Conservation (phyloP, 2,113 vertebrate genomes). For the Helogale parvula region DNA sequence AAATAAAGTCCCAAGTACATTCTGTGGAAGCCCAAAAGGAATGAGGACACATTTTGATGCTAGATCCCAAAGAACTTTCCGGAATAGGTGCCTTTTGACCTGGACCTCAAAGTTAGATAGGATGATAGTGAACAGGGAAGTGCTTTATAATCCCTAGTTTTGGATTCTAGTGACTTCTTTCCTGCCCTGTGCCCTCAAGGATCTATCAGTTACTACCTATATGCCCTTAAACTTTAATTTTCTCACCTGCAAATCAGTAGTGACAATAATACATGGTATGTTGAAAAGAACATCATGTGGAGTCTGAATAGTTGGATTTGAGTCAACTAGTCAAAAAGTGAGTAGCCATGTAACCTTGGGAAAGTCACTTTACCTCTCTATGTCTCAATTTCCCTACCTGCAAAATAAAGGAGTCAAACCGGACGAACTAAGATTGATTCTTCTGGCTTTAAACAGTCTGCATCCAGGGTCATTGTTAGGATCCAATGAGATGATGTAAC, state of each 20-base stretch:
- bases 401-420: slow-evolving; percentile 32
- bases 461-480: neutral
- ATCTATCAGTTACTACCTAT: neutral
- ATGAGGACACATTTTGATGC: slow-evolving; percentile 20
- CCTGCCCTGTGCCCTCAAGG: neutral
- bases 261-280: neutral
- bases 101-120: slow-evolving; percentile 22
- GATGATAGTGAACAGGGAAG: neutral
- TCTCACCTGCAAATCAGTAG: neutral
- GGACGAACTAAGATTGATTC: neutral
- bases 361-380: neutral
- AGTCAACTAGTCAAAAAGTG: neutral
- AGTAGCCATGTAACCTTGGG: neutral
- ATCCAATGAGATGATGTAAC: neutral
- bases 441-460: slow-evolving; percentile 18
- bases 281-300: neutral
- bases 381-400: neutral
- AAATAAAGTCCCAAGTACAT: slow-evolving; percentile 21
- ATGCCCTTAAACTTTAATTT: neutral
- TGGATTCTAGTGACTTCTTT: neutral
- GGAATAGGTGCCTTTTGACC: neutral
- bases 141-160: neutral
- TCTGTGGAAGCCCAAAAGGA: neutral
- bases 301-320: slow-evolving; percentile 1
- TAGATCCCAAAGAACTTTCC: neutral